Percentiles rank a stretch among this genome's conserved stretches.
Conservation (phyloP, 2,888 invertebrate species). For the Trachelus stipa region DNA sequence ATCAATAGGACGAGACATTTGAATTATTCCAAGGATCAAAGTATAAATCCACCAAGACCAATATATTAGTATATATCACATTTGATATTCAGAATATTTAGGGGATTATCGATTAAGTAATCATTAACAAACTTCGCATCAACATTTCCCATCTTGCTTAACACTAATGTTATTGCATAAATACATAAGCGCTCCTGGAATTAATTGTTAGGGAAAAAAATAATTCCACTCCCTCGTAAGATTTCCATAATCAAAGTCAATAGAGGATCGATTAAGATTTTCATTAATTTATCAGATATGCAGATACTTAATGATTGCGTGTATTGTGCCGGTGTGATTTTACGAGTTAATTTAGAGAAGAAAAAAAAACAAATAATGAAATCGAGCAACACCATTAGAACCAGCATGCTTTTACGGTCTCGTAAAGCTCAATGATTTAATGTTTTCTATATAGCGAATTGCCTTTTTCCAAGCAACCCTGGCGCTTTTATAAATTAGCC, state of each 20-base stretch:
- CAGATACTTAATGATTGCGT: neutral
- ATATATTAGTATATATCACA: neutral
- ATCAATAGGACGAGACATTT: neutral
- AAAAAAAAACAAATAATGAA: neutral
- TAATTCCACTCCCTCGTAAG: neutral
- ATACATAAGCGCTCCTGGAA: neutral
- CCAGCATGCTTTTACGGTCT: neutral
- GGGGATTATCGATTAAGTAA: neutral
- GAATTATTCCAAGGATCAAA: neutral
- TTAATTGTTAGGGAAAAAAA: neutral
- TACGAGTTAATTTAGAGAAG: neutral
- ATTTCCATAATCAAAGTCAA: neutral
- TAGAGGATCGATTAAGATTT: neutral
- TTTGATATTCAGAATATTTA: neutral
- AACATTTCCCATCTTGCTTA: neutral
- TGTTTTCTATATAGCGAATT: neutral
- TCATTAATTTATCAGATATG: neutral
- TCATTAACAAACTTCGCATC: neutral
- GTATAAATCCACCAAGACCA: neutral
- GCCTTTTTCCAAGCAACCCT: neutral
- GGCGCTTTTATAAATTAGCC: neutral
- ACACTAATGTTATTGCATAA: neutral
- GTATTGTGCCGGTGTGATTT: neutral
- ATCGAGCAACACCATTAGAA: neutral
- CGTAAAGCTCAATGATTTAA: slow-evolving; percentile 1